These are phyloP conservation scores for Hoplodrina blanda DNA, from an alignment of 2,888 invertebrate species.

Conservation along the genomic window DNA sequence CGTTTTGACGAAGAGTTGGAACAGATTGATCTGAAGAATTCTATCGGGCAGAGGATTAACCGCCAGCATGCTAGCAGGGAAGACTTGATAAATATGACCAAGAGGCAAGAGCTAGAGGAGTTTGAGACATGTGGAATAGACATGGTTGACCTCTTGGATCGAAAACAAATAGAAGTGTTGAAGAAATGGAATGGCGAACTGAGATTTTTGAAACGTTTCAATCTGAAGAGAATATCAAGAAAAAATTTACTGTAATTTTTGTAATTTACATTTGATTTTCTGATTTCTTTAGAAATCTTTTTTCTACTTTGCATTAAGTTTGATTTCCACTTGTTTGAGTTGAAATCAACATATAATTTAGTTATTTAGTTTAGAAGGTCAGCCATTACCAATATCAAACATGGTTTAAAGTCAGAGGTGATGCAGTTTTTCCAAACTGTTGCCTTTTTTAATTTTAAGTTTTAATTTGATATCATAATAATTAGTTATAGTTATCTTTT, in stretches of 20 bases:
- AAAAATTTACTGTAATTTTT: constrained; percentile 75
- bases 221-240: constrained; percentile 90
- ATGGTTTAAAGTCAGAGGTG: too few relatives aligned
- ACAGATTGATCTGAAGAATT: constrained; percentile 94
- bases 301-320: neutral
- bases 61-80: constrained; percentile 95
- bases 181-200: constrained; percentile 93
- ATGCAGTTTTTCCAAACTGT: too few relatives aligned
- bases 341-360: too few relatives aligned
- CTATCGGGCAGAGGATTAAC: constrained; percentile 93
- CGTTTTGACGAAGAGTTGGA: constrained; percentile 94
- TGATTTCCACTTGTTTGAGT: too few relatives aligned
- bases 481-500: too few relatives aligned
- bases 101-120: constrained; percentile 93
- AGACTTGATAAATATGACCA: constrained; percentile 94
- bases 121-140: constrained; percentile 95
- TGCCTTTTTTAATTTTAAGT: too few relatives aligned
- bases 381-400: too few relatives aligned
- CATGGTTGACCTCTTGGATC: constrained; percentile 93
- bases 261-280: constrained; percentile 19
- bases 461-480: too few relatives aligned
- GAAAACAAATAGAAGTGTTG: constrained; percentile 90
- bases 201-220: constrained; percentile 92
- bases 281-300: too few relatives aligned
- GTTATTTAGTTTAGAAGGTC: too few relatives aligned